phyloP scores from a whole-genome alignment of 1,140 invertebrate genomes.

The Copidosoma floridanum region DNA sequence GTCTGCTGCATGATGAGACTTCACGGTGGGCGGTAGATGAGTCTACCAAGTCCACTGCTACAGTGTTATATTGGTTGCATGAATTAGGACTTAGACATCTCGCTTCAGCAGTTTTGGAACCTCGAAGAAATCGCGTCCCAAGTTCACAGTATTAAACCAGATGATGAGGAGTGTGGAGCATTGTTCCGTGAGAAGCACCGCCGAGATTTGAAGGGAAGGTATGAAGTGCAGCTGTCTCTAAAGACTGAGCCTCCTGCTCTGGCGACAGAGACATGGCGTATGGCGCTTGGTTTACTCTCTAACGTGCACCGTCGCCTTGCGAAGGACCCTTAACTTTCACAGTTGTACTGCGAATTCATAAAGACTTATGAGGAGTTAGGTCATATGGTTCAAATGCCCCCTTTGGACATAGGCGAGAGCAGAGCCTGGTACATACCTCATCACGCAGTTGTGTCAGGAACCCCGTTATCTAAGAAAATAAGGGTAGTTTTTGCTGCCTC shows the following conservation, averaged over 20 bases:
- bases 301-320: not conserved
- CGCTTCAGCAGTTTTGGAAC: conserved; percentile 25
- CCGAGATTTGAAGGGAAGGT: not conserved
- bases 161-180: conserved; percentile 22
- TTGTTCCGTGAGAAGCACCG: conserved; percentile 1
- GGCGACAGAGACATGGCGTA: not conserved
- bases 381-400: not conserved
- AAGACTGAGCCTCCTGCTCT: not conserved
- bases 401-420: not conserved
- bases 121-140: conserved; percentile 12
- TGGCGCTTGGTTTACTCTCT: not conserved
- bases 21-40: conserved; percentile 18
- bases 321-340: not conserved
- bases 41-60: not conserved
- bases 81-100: not conserved
- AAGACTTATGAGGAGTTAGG: conserved; percentile 5
- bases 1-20: not conserved
- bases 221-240: conserved; percentile 5
- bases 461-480: not conserved
- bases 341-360: conserved; percentile 10
- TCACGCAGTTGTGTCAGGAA: conserved; percentile 1
- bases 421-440: conserved; percentile 12
- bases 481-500: conserved; percentile 12
- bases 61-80: not conserved
- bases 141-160: not conserved